These are phyloP conservation scores for Oceanites oceanicus DNA, from an alignment of 2,113 vertebrate species.

Conservation along the genomic window DNA sequence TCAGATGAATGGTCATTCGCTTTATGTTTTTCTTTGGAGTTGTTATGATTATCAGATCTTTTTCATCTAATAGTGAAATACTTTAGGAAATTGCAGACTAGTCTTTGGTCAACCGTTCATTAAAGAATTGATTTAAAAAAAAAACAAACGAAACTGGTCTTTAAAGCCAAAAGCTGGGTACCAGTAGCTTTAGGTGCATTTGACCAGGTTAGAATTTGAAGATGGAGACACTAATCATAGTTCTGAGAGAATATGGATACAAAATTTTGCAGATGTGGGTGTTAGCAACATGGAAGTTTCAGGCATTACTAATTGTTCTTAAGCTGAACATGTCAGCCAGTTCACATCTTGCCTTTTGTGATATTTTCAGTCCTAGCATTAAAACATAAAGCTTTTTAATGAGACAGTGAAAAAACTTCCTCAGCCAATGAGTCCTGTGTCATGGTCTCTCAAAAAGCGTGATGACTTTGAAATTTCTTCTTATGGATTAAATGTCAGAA, in stretches of 20 bases:
- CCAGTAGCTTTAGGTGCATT: neutral
- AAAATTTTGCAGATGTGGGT: neutral
- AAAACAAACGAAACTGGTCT: neutral
- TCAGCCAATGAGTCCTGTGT: neutral
- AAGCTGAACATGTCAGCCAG: neutral
- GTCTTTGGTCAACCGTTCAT: neutral
- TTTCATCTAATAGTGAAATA: neutral
- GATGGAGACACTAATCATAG: neutral
- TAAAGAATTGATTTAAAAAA: neutral
- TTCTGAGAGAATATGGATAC: neutral
- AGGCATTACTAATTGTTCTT: neutral
- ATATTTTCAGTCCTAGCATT: neutral
- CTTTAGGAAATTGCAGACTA: neutral
- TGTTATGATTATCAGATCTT: neutral
- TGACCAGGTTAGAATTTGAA: neutral
- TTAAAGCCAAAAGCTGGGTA: neutral
- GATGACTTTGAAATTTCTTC: neutral
- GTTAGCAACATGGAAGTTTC: neutral
- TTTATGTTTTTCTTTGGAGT: constrained; percentile 16
- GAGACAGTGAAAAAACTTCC: neutral
- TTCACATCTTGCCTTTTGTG: neutral
- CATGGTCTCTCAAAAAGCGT: neutral
- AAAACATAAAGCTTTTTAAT: neutral
- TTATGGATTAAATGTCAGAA: neutral
- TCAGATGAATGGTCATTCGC: neutral